phyloP scores from a whole-genome alignment of 2,797 vertebrate genomes.

The Antrozous pallidus region DNA sequence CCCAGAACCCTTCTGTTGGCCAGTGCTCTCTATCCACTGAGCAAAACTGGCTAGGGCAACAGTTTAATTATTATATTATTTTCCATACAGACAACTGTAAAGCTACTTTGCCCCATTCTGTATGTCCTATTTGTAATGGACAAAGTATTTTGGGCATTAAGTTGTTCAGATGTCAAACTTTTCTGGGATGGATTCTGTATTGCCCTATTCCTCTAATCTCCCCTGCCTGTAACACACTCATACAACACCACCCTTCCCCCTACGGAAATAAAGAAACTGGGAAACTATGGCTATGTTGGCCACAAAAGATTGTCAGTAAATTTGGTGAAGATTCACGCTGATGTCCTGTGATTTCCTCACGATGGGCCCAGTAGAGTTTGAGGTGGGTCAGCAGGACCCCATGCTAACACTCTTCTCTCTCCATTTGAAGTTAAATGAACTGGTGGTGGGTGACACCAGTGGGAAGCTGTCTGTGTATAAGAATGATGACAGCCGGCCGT shows the following conservation, averaged over 20 bases:
- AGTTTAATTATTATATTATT: not conserved
- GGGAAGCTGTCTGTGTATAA: conserved; percentile 95
- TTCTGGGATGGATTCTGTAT: not conserved
- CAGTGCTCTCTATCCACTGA: too few relatives aligned
- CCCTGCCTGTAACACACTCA: not conserved
- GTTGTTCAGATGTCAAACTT: not conserved
- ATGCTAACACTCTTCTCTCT: conserved; percentile 56
- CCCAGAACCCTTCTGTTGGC: too few relatives aligned
- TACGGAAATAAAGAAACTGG: not conserved
- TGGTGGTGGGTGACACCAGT: conserved; percentile 94
- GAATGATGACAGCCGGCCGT: conserved; percentile 93
- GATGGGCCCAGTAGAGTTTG: not conserved
- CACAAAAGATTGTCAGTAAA: not conserved
- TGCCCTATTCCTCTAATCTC: not conserved
- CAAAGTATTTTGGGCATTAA: not conserved
- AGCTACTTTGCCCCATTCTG: not conserved
- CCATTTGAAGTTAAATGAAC: conserved; percentile 90
- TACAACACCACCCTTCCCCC: not conserved
- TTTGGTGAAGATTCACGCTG: not conserved
- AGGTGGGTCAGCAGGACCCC: not conserved
- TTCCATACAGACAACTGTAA: not conserved
- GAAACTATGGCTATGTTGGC: not conserved
- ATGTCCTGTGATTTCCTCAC: not conserved
- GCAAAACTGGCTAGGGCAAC: too few relatives aligned
- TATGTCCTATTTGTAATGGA: not conserved